Evolutionary conservation across 2,113 vertebrate species (phyloP), one percentile per base, ranked within the genome.

Genomic region (Cercopithecus mona): DNA sequence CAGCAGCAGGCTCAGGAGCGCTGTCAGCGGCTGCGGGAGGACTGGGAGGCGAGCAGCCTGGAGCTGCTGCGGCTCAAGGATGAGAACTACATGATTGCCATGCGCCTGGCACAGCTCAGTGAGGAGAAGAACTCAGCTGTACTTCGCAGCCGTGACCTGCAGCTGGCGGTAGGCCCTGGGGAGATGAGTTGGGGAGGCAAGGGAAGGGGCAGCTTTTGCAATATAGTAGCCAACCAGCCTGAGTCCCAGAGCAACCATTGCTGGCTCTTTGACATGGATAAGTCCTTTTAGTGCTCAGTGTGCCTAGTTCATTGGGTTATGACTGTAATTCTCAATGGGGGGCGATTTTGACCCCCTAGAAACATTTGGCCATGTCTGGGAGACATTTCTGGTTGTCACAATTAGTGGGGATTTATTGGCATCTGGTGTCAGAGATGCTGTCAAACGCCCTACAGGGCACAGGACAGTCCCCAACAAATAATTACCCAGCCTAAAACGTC

Each of bases 31-130:
- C 98, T 99, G 91, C 99, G 99, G 38, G 99, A 99, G 96, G 99
- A 99, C 97, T 99, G 99, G 98, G 99, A 99, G 97, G 98, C 98
- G 0, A 98, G 99, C 92, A 99, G 98, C 6, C 96, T 99, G 94
- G 99, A 99, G 98, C 98, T 99, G 96, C 98, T 99, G 87, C 98
- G 99, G 91, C 98, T 99, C 97, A 99, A 99, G 98, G 99, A 99
- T 0, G 98, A 99, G 95, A 99, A 99, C 98, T 99, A 99, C 98
- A 99, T 99, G 98, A 99, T 99, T 95, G 99, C 99, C 50, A 99
- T 99, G 98, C 99, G 99, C 89, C 99, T 99, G 0, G 99, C 99
- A 0, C 99, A 99, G 96, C 99, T 99, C 64, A 98, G 99, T 0
- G 99, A 99, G 98, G 99, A 99, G 94, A 99, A 99, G 96, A 98